phyloP scores from a whole-genome alignment of 2,113 vertebrate genomes.

The Cricetomys ansorgei region DNA sequence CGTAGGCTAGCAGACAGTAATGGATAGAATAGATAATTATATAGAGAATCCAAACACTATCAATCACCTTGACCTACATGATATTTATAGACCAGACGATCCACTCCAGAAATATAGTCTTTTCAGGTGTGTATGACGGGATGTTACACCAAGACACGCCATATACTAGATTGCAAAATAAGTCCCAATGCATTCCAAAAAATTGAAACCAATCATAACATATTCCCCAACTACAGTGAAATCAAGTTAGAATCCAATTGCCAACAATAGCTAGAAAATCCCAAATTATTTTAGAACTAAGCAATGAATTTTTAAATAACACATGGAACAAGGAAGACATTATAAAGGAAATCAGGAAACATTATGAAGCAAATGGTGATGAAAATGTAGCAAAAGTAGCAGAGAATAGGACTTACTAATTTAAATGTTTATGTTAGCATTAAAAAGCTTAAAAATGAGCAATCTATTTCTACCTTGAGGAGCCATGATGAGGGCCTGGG shows the following conservation, averaged over 20 bases:
- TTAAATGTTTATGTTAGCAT: neutral
- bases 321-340: neutral
- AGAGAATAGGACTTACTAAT: neutral
- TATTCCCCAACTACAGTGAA: neutral
- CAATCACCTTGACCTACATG: conserved; percentile 30
- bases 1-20: neutral
- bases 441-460: neutral
- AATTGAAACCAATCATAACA: neutral
- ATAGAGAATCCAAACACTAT: conserved; percentile 3
- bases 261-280: neutral
- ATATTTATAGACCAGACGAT: conserved; percentile 26
- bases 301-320: conserved; percentile 1
- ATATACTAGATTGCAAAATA: neutral
- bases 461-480: neutral
- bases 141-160: neutral
- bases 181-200: conserved; percentile 6
- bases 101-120: conserved; percentile 23
- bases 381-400: neutral
- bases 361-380: conserved; percentile 33
- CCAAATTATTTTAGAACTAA: conserved; percentile 12
- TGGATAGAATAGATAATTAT: neutral
- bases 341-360: neutral
- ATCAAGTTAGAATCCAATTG: conserved; percentile 31
- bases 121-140: neutral
- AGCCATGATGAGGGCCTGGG: neutral